phyloP scores from a whole-genome alignment of 2,113 vertebrate genomes.

The Pelvicachromis taeniatus region DNA sequence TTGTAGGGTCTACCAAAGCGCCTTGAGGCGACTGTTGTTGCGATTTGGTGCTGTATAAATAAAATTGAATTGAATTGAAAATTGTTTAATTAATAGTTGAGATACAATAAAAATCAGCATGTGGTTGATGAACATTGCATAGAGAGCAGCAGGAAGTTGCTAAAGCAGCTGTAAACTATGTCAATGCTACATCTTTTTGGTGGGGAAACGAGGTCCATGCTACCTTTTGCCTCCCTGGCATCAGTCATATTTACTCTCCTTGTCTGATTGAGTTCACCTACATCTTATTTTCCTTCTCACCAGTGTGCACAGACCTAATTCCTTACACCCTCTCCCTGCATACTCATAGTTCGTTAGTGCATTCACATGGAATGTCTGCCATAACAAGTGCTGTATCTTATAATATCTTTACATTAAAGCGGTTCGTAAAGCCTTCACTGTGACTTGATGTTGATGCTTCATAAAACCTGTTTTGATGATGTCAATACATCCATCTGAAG shows the following conservation, averaged over 20 bases:
- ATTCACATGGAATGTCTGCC: neutral
- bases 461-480: neutral
- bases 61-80: too few relatives aligned
- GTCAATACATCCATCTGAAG: neutral
- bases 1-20: too few relatives aligned
- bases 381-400: neutral
- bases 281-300: neutral
- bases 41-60: too few relatives aligned
- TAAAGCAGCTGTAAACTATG: too few relatives aligned
- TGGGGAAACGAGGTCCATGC: too few relatives aligned
- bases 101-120: too few relatives aligned
- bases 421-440: neutral
- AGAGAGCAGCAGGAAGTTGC: neutral
- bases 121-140: too few relatives aligned
- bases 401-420: neutral
- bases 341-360: neutral
- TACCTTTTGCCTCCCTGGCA: neutral
- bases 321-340: neutral
- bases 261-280: neutral
- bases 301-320: neutral
- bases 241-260: neutral
- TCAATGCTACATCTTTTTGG: too few relatives aligned
- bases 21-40: too few relatives aligned
- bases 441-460: neutral
- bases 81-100: too few relatives aligned